Conservation (phyloP, 1,140 invertebrate genomes). For the Drosophila tropicalis region DNA sequence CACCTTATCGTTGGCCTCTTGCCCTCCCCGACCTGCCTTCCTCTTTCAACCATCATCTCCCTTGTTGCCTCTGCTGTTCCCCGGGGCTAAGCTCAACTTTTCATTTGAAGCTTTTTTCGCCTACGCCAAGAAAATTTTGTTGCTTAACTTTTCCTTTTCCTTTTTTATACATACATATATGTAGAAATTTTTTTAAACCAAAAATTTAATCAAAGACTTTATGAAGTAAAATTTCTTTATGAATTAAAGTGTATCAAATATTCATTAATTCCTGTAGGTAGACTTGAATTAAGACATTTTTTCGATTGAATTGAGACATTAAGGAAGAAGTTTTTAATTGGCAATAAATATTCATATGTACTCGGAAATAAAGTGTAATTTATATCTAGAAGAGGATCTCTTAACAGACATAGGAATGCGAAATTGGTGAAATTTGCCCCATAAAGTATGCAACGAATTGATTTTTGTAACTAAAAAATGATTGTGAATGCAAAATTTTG, state of each 20-base stretch:
- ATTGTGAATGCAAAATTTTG: too few relatives aligned
- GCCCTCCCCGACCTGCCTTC: background rate
- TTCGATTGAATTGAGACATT: too few relatives aligned
- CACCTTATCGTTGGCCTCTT: background rate
- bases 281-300: too few relatives aligned
- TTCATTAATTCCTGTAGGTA: background rate
- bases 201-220: slow-evolving; percentile 21
- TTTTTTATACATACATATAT: slow-evolving; percentile 2
- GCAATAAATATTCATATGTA: too few relatives aligned
- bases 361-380: too few relatives aligned
- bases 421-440: too few relatives aligned
- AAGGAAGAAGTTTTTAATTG: too few relatives aligned
- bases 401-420: too few relatives aligned
- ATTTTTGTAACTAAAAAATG: too few relatives aligned
- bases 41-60: background rate
- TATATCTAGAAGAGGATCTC: too few relatives aligned
- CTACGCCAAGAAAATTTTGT: slow-evolving; percentile 35
- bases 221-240: slow-evolving; percentile 42
- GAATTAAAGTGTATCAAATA: background rate
- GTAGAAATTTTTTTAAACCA: slow-evolving; percentile 27
- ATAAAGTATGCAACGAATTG: too few relatives aligned
- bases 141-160: slow-evolving; percentile 33
- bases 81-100: slow-evolving; percentile 44
- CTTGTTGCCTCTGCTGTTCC: background rate
- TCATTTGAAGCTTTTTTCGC: slow-evolving; percentile 33